phyloP scores from a whole-genome alignment of 2,888 invertebrate species.

The Leuctra nigra region DNA sequence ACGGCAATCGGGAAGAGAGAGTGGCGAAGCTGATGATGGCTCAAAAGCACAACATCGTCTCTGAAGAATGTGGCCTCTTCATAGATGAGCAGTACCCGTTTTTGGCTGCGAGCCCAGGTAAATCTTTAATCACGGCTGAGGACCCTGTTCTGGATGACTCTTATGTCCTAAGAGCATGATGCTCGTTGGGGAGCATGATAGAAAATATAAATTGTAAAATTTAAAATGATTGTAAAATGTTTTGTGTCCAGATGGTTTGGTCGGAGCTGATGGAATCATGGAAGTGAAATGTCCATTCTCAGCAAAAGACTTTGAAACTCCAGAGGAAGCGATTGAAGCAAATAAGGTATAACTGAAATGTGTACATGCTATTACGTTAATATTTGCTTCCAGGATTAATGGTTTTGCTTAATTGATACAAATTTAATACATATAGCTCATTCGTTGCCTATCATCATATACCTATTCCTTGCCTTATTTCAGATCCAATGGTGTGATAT shows the following conservation, averaged over 20 bases:
- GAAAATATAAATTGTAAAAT: too few relatives aligned
- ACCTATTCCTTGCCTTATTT: too few relatives aligned
- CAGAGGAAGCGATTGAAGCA: constrained; percentile 19
- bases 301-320: constrained; percentile 23
- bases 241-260: constrained; percentile 27
- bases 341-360: not conserved
- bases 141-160: too few relatives aligned
- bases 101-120: constrained; percentile 29
- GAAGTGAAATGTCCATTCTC: constrained; percentile 31
- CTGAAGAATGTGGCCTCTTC: constrained; percentile 31
- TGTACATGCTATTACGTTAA: too few relatives aligned
- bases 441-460: too few relatives aligned
- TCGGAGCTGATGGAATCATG: constrained; percentile 28
- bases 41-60: constrained; percentile 21
- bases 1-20: constrained; percentile 27
- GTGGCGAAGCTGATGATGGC: constrained; percentile 25
- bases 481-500: not conserved
- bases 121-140: too few relatives aligned
- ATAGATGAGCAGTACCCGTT: constrained; percentile 28
- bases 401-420: too few relatives aligned
- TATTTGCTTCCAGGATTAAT: too few relatives aligned
- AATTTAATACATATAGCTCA: too few relatives aligned
- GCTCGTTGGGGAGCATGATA: too few relatives aligned
- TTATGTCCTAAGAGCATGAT: too few relatives aligned
- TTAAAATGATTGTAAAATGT: too few relatives aligned